These are phyloP conservation scores for Choloepus hoffmanni DNA, from an alignment of 2,113 vertebrate species.

Conservation along the genomic window DNA sequence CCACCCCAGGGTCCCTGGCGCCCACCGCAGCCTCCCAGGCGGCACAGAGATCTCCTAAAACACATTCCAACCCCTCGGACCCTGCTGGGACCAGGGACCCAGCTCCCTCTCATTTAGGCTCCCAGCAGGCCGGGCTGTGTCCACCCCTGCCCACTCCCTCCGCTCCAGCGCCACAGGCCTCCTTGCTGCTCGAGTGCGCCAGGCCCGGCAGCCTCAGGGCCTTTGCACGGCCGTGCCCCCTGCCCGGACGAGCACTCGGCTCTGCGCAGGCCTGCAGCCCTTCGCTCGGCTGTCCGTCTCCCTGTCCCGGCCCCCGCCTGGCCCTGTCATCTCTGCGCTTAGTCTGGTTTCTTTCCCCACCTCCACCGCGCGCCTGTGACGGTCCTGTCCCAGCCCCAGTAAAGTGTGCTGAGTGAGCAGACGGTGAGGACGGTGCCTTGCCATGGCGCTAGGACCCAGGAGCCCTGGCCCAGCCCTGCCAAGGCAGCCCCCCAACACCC, in stretches of 20 bases:
- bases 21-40: neutral
- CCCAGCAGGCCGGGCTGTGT: too few species aligned
- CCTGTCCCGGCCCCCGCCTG: neutral
- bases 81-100: neutral
- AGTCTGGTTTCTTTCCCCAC: neutral
- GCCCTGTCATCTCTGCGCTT: neutral
- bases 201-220: neutral
- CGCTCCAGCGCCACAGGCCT: neutral
- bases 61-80: neutral
- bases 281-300: neutral
- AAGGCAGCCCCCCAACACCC: too few species aligned
- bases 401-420: neutral
- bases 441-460: neutral
- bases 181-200: neutral
- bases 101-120: neutral
- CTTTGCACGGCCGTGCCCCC: neutral
- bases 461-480: too few species aligned
- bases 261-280: neutral
- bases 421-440: neutral
- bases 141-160: neutral
- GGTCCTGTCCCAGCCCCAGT: neutral
- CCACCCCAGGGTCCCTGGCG: too few species aligned
- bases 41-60: neutral
- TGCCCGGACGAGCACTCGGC: neutral
- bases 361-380: rapidly evolving